A percentile compares a stretch with the other conserved stretches of the same genome.
Evolutionary conservation across 1,140 invertebrate genomes (phyloP).

Genomic region (Chionoecetes opilio): DNA sequence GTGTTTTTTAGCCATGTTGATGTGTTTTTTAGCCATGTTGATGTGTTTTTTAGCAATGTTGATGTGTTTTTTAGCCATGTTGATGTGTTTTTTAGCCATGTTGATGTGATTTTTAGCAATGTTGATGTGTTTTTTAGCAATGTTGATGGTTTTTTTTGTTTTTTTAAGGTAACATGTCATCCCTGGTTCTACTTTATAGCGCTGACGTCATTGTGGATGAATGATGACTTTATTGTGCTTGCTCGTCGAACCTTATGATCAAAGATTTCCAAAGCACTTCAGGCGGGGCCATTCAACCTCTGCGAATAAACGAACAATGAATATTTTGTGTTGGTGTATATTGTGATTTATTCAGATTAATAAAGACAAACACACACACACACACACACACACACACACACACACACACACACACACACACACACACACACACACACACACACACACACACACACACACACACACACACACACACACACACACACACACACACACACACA

Average conservation of each 20-base stretch:
- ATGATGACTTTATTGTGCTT: constrained; percentile 21
- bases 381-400: too few species aligned
- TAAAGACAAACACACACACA: neutral
- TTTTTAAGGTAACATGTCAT: neutral
- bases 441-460: too few species aligned
- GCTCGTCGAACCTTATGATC: neutral
- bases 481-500: constrained; percentile 8
- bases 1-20: too few species aligned
- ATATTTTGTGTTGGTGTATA: neutral
- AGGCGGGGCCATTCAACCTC: neutral
- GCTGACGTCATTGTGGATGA: neutral
- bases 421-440: too few species aligned
- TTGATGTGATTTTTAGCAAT: too few species aligned
- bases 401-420: too few species aligned
- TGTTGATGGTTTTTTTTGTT: neutral
- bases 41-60: too few species aligned
- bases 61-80: too few species aligned
- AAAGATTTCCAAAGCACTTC: neutral
- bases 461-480: neutral
- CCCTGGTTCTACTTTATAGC: neutral
- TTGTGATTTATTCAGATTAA: neutral
- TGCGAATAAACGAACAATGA: neutral
- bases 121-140: neutral
- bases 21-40: too few species aligned
- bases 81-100: too few species aligned